Conservation (phyloP, 1,140 invertebrate genomes). For the Drosophila novamexicana region DNA sequence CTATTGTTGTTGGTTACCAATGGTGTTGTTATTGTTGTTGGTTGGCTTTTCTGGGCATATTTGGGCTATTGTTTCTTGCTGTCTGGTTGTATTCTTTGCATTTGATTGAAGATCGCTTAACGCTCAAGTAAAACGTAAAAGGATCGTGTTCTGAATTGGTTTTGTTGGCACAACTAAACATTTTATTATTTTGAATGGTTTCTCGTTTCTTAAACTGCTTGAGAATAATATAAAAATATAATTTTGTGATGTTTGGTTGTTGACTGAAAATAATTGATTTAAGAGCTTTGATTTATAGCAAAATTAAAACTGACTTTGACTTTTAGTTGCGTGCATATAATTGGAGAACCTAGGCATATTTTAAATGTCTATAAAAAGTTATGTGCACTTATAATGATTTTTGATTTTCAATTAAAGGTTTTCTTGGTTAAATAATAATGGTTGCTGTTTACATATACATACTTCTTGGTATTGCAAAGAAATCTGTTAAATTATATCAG, state of each 20-base stretch:
- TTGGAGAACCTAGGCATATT: constrained; percentile 58
- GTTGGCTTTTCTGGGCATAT: constrained; percentile 52
- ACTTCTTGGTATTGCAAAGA: constrained; percentile 79
- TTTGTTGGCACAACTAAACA: constrained; percentile 50
- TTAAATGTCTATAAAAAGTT: constrained; percentile 60
- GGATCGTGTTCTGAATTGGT: constrained; percentile 15
- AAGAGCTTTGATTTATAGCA: background rate
- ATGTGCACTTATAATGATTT: constrained; percentile 80
- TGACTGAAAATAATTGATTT: constrained; percentile 34
- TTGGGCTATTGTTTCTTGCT: constrained; percentile 78
- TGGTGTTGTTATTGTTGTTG: constrained; percentile 41
- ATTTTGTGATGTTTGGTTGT: constrained; percentile 38
- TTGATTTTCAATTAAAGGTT: constrained; percentile 72
- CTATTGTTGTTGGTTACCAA: constrained; percentile 66
- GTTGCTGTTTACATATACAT: constrained; percentile 44
- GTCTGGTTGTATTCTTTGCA: constrained; percentile 70
- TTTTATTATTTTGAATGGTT: constrained; percentile 24
- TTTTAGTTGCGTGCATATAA: constrained; percentile 50
- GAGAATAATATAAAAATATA: constrained; percentile 31
- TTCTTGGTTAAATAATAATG: constrained; percentile 45
- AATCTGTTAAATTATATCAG: constrained; percentile 76
- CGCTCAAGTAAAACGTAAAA: constrained; percentile 72
- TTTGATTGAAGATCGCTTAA: constrained; percentile 32
- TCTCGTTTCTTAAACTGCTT: constrained; percentile 49
- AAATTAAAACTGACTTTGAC: constrained; percentile 43